These are phyloP conservation scores for Chelon labrosus DNA, from an alignment of 2,797 vertebrate genomes.

Conservation along the genomic window DNA sequence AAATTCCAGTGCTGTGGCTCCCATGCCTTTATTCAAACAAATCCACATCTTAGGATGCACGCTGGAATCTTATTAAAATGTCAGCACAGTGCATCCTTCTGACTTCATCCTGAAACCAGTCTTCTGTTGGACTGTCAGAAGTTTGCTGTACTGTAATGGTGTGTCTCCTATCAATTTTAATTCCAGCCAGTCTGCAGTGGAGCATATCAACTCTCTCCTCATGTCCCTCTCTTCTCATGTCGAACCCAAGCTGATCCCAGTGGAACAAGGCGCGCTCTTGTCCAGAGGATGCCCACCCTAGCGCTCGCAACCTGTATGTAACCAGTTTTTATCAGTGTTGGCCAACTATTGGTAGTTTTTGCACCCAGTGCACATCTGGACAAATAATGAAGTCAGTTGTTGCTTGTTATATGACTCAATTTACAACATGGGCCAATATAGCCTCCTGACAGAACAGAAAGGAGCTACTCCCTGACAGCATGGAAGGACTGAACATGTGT, in stretches of 20 bases:
- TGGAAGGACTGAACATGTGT: background rate
- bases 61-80: too few species aligned
- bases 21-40: background rate
- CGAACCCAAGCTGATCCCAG: background rate
- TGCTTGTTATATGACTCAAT: too few species aligned
- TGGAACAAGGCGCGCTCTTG: slow-evolving; percentile 1
- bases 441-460: background rate
- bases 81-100: too few species aligned
- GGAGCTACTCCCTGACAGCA: background rate
- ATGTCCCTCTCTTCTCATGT: background rate
- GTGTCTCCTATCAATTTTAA: slow-evolving; percentile 10
- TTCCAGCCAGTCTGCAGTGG: slow-evolving; percentile 5
- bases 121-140: background rate
- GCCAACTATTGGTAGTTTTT: background rate
- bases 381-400: background rate
- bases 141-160: too few species aligned
- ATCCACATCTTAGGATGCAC: background rate
- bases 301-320: slow-evolving; percentile 9
- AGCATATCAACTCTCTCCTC: slow-evolving; percentile 15
- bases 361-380: background rate
- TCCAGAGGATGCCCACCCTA: slow-evolving; percentile 14
- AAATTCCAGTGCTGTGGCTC: too few species aligned
- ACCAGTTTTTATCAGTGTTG: background rate
- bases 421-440: background rate
- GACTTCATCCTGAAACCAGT: background rate